Conservation (phyloP, 2,797 vertebrate genomes). For the Garrulus glandarius region DNA sequence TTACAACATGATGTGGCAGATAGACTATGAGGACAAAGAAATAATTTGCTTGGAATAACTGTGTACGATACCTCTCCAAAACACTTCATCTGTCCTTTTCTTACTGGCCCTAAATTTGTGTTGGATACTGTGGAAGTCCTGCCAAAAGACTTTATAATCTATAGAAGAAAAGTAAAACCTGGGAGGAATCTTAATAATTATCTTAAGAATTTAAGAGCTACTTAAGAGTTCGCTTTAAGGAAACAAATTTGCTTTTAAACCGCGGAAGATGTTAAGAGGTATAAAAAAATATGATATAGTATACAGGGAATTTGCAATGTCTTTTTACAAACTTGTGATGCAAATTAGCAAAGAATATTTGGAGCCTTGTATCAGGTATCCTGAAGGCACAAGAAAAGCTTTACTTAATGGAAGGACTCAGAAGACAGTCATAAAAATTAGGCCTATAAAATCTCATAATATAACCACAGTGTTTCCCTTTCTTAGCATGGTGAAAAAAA, state of each 20-base stretch:
- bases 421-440: neutral
- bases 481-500: neutral
- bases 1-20: neutral
- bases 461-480: neutral
- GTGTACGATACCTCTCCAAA: neutral
- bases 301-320: neutral
- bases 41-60: neutral
- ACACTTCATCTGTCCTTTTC: neutral
- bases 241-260: neutral
- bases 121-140: neutral
- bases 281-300: neutral
- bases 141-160: neutral
- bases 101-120: neutral
- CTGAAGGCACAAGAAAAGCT: neutral
- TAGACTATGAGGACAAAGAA: neutral
- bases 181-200: neutral
- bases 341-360: neutral
- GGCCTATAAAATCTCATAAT: neutral
- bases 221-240: neutral
- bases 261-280: neutral
- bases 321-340: neutral
- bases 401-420: neutral
- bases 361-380: neutral
- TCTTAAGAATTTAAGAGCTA: neutral
- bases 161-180: neutral